phyloP scores from a whole-genome alignment of 1,140 invertebrate species.

The Diachasmimorpha longicaudata region DNA sequence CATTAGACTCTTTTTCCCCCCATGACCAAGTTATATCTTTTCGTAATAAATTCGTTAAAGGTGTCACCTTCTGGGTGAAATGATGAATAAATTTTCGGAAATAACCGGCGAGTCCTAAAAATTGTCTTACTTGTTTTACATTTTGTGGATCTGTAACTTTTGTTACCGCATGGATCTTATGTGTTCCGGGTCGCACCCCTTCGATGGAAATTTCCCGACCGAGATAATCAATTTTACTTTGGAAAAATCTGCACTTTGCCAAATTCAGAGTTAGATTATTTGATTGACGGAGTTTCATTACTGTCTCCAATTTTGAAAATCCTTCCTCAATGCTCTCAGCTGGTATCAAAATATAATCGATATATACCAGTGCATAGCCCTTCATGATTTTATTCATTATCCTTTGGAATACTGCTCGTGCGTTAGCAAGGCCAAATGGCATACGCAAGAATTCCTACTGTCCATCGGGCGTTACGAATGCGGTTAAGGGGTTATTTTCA shows the following conservation, averaged over 20 bases:
- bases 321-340: slow-evolving; percentile 21
- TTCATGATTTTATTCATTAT: slow-evolving; percentile 37
- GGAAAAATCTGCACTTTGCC: slow-evolving; percentile 36
- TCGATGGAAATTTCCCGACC: slow-evolving; percentile 30
- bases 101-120: slow-evolving; percentile 44
- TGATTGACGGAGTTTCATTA: slow-evolving; percentile 22
- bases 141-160: slow-evolving; percentile 39
- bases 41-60: slow-evolving; percentile 7
- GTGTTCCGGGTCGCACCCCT: slow-evolving; percentile 31
- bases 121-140: slow-evolving; percentile 39
- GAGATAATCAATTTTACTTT: slow-evolving; percentile 28
- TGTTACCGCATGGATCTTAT: slow-evolving; percentile 44
- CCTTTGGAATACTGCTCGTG: slow-evolving; percentile 32
- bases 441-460: slow-evolving; percentile 39
- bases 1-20: neutral
- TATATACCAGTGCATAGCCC: slow-evolving; percentile 29
- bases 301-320: slow-evolving; percentile 17
- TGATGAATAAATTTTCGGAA: slow-evolving; percentile 44
- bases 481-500: too few species aligned
- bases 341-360: slow-evolving; percentile 41
- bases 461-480: slow-evolving; percentile 33
- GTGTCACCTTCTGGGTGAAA: slow-evolving; percentile 38
- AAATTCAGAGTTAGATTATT: slow-evolving; percentile 28
- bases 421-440: slow-evolving; percentile 42
- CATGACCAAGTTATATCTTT: neutral